Percentiles rank a stretch among this genome's conserved stretches.
These are phyloP conservation scores for Mustelus asterias DNA, from an alignment of 2,113 vertebrate genomes.

Conservation along the genomic window DNA sequence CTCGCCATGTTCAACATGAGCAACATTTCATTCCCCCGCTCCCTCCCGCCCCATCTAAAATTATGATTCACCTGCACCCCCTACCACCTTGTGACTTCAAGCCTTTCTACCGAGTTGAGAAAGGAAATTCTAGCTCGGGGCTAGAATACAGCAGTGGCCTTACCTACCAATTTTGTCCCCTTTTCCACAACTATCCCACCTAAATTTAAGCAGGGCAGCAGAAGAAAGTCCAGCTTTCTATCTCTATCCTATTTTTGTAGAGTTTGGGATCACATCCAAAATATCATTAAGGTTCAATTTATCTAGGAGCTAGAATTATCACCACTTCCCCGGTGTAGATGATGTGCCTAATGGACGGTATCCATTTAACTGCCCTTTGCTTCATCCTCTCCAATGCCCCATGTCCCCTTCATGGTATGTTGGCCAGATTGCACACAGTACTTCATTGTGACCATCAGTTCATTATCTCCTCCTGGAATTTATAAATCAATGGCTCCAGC, in stretches of 20 bases:
- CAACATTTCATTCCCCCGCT: background rate
- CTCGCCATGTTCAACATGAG: background rate
- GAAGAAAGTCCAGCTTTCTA: background rate
- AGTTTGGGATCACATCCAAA: background rate
- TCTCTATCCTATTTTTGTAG: background rate
- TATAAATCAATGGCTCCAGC: background rate
- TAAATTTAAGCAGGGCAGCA: background rate
- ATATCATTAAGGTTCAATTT: background rate
- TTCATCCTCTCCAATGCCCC: too few species aligned
- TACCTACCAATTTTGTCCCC: background rate
- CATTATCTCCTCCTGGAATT: background rate
- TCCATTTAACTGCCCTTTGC: background rate
- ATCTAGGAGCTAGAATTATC: background rate
- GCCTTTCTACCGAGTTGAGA: background rate
- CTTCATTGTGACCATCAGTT: background rate
- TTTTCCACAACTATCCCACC: background rate
- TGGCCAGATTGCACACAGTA: background rate
- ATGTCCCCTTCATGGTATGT: background rate
- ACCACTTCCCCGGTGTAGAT: background rate
- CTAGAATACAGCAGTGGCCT: background rate
- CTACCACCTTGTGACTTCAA: background rate
- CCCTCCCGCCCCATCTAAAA: background rate
- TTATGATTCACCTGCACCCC: background rate
- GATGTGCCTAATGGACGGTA: background rate
- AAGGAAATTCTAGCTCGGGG: background rate